phyloP scores from a whole-genome alignment of 2,797 vertebrate genomes.

The Enteromius afrohamiltoni region DNA sequence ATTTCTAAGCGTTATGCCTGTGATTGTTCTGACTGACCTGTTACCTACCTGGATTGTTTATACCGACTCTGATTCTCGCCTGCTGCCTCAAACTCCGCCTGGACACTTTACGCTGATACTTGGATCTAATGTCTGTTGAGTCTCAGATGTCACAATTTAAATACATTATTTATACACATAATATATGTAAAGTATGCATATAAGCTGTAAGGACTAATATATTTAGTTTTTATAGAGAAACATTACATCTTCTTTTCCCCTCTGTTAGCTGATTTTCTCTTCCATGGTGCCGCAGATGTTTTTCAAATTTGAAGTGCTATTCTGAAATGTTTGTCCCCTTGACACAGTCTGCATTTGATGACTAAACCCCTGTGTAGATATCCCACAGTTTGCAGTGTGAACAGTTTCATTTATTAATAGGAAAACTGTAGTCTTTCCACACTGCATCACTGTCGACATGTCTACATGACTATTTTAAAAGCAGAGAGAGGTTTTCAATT shows the following conservation, averaged over 20 bases:
- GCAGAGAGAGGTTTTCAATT: neutral
- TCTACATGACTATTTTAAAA: neutral
- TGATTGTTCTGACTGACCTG: no score
- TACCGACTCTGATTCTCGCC: no score
- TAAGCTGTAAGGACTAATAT: neutral
- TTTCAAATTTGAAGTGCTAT: neutral
- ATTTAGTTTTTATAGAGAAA: neutral
- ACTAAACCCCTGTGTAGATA: constrained; percentile 5
- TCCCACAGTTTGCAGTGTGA: neutral
- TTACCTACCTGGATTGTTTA: no score
- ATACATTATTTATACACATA: neutral
- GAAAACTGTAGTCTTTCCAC: neutral
- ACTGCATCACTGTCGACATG: neutral
- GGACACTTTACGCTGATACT: no score
- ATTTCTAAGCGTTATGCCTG: no score
- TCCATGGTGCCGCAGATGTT: constrained; percentile 9
- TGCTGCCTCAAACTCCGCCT: no score
- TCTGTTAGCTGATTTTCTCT: neutral
- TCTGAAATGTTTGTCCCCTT: neutral
- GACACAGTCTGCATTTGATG: neutral
- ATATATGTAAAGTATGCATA: no score
- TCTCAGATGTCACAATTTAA: no score
- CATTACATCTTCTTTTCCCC: no score
- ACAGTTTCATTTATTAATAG: neutral
- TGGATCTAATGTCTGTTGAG: no score